Evolutionary conservation across 2,888 invertebrate genomes (phyloP).

Genomic region (Torymus aiolomorphi): DNA sequence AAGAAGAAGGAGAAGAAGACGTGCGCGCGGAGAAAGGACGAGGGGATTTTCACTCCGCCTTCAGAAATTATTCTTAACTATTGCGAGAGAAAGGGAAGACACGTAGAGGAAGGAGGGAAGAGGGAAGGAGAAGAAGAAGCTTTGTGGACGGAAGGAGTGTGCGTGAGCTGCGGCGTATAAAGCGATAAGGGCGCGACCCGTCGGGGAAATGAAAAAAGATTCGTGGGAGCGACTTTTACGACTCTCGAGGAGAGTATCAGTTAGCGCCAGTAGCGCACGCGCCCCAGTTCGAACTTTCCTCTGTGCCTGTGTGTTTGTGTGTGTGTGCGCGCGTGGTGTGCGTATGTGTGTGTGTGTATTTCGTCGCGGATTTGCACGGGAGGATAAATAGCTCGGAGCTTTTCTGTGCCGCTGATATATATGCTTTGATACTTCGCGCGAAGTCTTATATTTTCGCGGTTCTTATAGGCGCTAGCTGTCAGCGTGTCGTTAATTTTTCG

Average conservation of each 20-base stretch:
- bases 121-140: not conserved
- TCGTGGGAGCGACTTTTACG: conserved; percentile 36
- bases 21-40: not conserved
- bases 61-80: conserved; percentile 38
- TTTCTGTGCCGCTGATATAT: too few relatives aligned
- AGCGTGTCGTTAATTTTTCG: too few relatives aligned
- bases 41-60: conserved; percentile 24
- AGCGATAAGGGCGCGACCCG: conserved; percentile 33
- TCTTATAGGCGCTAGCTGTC: not conserved
- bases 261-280: not conserved
- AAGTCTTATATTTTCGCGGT: not conserved
- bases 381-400: too few relatives aligned
- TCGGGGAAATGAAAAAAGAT: conserved; percentile 46
- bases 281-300: conserved; percentile 20
- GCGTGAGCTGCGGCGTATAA: not conserved
- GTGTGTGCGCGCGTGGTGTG: too few relatives aligned
- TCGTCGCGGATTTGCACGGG: too few relatives aligned
- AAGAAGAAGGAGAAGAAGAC: conserved; percentile 36
- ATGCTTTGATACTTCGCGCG: too few relatives aligned
- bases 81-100: conserved; percentile 10
- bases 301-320: not conserved
- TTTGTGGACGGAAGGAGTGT: not conserved
- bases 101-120: not conserved
- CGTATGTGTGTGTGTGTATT: not conserved
- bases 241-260: conserved; percentile 17